Evolutionary conservation across 1,140 invertebrate genomes (phyloP).

Genomic region (Drosophila ficusphila): DNA sequence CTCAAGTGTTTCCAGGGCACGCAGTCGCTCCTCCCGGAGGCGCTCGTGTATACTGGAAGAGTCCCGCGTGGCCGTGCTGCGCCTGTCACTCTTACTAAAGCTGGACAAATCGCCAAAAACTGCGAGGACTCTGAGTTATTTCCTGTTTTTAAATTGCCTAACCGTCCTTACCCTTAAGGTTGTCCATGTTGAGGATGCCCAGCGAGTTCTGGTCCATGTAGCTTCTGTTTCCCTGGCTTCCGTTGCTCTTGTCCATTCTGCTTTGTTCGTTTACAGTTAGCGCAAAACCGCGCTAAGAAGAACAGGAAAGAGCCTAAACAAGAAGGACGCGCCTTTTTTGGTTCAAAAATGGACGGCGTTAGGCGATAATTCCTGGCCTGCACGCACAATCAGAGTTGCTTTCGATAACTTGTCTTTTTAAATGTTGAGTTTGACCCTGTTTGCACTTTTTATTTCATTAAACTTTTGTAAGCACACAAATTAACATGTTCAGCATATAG

Average conservation of each 20-base stretch:
- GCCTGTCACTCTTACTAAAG: conserved; percentile 37
- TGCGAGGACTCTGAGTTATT: conserved; percentile 17
- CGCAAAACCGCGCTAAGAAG: too few relatives aligned
- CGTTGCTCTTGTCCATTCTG: conserved; percentile 55
- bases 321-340: conserved; percentile 58
- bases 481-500: neutral
- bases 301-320: too few relatives aligned
- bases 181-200: conserved; percentile 77
- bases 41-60: conserved; percentile 59
- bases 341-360: conserved; percentile 62
- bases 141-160: neutral
- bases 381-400: neutral
- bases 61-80: conserved; percentile 19
- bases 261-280: conserved; percentile 5
- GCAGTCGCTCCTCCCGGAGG: conserved; percentile 58
- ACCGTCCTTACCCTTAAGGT: conserved; percentile 53
- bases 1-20: conserved; percentile 56
- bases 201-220: conserved; percentile 66
- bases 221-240: conserved; percentile 19
- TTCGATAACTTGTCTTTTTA: neutral
- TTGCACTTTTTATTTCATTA: neutral
- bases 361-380: neutral
- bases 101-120: conserved; percentile 72
- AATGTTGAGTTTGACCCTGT: neutral
- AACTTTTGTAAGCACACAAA: neutral